Evolutionary conservation across 2,797 vertebrate genomes (phyloP).

Genomic region (Cynopterus sphinx): DNA sequence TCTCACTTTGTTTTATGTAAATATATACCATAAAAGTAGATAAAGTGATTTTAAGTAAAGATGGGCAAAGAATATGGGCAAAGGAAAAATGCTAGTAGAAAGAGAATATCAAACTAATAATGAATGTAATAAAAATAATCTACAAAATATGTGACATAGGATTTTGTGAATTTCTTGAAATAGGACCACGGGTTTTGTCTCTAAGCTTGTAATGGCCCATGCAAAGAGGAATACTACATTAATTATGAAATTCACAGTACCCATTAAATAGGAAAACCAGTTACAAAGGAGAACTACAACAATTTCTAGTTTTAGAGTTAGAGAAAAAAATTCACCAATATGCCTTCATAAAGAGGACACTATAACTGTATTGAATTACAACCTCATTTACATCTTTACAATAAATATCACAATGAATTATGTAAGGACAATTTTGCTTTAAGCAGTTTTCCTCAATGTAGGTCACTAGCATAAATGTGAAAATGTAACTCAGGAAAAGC

Average conservation of each 20-base stretch:
- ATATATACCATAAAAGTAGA: background rate
- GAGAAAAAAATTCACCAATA: background rate
- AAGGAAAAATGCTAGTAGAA: background rate
- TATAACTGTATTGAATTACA: background rate
- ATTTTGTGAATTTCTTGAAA: background rate
- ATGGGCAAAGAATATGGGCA: background rate
- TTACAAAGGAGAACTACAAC: background rate
- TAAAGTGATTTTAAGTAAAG: constrained; percentile 19
- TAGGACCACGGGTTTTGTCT: background rate
- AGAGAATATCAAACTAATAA: background rate
- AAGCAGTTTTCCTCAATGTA: background rate
- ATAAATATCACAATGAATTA: background rate
- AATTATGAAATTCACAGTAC: background rate
- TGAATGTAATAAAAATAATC: background rate
- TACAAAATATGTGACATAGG: background rate
- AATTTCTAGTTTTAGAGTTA: background rate
- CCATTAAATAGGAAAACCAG: background rate
- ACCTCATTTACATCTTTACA: background rate
- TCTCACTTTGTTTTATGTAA: background rate
- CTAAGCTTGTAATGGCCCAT: background rate
- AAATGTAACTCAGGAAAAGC: constrained; percentile 1
- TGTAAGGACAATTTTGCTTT: background rate
- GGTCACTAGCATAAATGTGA: background rate
- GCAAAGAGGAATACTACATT: background rate
- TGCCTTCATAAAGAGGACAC: background rate